Conservation (phyloP, 2,113 vertebrate species). For the Epinephelus cyanopodus region DNA sequence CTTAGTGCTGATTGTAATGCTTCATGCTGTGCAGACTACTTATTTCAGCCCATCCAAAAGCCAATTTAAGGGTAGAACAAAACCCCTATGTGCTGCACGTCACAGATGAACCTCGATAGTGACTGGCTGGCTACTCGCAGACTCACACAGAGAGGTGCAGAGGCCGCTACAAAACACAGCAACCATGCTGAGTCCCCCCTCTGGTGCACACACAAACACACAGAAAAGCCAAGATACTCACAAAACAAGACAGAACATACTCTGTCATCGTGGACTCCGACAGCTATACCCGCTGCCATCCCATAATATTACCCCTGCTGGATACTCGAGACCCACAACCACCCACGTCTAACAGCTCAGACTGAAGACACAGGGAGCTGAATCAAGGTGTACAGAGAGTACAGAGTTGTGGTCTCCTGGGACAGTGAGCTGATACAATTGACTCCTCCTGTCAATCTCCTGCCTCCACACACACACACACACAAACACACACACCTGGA, state of each 20-base stretch:
- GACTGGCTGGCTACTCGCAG: conserved; percentile 13
- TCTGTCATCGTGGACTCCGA: background rate
- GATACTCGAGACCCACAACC: conserved; percentile 10
- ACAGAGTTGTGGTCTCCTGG: conserved; percentile 34
- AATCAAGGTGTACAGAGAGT: conserved; percentile 7
- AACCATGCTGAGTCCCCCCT: conserved; percentile 2
- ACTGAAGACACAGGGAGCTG: conserved; percentile 2
- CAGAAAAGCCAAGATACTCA: background rate
- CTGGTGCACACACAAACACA: background rate
- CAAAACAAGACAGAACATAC: conserved; percentile 10
- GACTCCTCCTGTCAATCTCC: conserved; percentile 46
- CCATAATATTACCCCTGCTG: conserved; percentile 36
- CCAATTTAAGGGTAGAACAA: conserved; percentile 25
- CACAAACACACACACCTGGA: conserved; percentile 3
- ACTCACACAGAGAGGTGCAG: conserved; percentile 33
- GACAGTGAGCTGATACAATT: conserved; percentile 48
- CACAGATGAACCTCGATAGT: background rate
- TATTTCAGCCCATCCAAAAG: conserved; percentile 2
- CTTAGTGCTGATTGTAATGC: conserved; percentile 33
- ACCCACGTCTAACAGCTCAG: background rate
- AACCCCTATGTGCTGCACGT: background rate
- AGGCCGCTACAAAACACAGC: conserved; percentile 8
- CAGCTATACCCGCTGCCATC: conserved; percentile 29
- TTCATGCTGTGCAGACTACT: conserved; percentile 6
- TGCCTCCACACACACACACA: background rate